Evolutionary conservation across 1,140 invertebrate genomes (phyloP).

Genomic region (Lepidurus arcticus): DNA sequence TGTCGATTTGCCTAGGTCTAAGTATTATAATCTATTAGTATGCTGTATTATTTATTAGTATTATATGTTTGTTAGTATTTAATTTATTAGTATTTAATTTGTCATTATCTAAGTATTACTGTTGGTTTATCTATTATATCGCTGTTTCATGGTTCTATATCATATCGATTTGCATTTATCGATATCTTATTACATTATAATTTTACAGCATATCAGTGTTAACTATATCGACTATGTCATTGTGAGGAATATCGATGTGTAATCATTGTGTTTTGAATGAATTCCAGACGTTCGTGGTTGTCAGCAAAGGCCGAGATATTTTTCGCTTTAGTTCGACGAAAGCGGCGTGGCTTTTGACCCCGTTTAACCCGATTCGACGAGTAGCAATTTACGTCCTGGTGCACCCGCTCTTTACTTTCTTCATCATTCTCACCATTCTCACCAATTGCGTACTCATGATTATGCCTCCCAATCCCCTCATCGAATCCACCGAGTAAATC

Average conservation of each 20-base stretch:
- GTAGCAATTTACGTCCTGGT: conserved; percentile 96
- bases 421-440: conserved; percentile 96
- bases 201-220: neutral
- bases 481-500: conserved; percentile 96
- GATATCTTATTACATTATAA: too few relatives aligned
- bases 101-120: neutral
- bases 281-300: conserved; percentile 92
- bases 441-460: conserved; percentile 98
- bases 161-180: too few relatives aligned
- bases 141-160: too few relatives aligned
- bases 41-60: too few relatives aligned
- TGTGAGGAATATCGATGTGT: neutral
- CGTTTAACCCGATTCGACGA: conserved; percentile 94
- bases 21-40: too few relatives aligned
- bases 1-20: too few relatives aligned
- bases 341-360: conserved; percentile 88
- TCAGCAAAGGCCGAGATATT: conserved; percentile 97
- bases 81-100: too few relatives aligned
- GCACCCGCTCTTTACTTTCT: conserved; percentile 93
- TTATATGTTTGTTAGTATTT: too few relatives aligned
- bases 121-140: neutral
- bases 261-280: conserved; percentile 41
- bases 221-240: neutral
- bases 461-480: conserved; percentile 82
- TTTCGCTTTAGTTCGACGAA: conserved; percentile 96